A percentile compares a stretch with the other conserved stretches of the same genome.
Conservation (phyloP, 1,140 invertebrate genomes). For the Aphelinus certus region DNA sequence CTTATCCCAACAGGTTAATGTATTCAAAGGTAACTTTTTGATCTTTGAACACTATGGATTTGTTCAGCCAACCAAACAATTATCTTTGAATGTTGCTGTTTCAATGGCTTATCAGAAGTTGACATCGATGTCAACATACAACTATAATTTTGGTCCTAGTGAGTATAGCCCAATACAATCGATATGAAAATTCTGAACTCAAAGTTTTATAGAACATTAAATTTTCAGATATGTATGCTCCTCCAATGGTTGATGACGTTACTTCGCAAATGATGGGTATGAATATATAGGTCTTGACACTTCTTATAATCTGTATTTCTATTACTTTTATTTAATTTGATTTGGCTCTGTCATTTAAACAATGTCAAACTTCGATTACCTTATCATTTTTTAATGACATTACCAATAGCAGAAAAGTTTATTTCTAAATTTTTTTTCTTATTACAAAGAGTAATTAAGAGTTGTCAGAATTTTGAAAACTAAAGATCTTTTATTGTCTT, state of each 20-base stretch:
- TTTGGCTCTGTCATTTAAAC: no score
- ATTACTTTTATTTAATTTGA: no score
- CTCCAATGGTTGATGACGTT: slow-evolving; percentile 11
- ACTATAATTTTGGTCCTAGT: slow-evolving; percentile 25
- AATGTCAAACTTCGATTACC: no score
- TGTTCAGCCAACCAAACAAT: slow-evolving; percentile 40
- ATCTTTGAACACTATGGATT: slow-evolving; percentile 45
- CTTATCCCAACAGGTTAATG: background rate
- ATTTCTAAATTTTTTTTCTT: no score
- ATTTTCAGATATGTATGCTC: slow-evolving; percentile 20
- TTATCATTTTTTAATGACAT: no score
- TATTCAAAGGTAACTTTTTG: slow-evolving; percentile 44
- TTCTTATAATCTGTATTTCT: no score
- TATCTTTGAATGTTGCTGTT: slow-evolving; percentile 43
- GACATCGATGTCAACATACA: background rate
- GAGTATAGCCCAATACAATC: slow-evolving; percentile 7
- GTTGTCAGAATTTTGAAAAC: no score
- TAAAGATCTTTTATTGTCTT: no score
- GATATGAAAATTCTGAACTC: background rate
- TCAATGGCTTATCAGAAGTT: slow-evolving; percentile 45
- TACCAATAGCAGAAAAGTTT: no score
- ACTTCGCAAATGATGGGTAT: slow-evolving; percentile 33
- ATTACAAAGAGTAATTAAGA: no score
- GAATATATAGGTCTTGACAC: background rate
- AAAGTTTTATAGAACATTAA: background rate